Evolutionary conservation across 2,797 vertebrate species (phyloP).

Genomic region (Euthynnus affinis): DNA sequence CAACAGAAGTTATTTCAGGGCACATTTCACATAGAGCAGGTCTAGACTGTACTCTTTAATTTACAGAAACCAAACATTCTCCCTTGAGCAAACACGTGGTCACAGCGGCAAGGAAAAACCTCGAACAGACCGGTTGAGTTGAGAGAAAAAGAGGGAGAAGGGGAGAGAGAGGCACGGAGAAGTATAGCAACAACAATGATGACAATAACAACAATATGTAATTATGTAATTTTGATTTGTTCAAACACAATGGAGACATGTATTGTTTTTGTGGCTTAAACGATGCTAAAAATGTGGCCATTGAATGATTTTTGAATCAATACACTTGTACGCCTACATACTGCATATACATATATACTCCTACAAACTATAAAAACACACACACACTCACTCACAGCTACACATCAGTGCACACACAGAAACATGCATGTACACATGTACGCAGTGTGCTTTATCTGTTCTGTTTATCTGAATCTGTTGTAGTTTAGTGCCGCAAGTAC

Average conservation of each 20-base stretch:
- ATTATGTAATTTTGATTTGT: constrained; percentile 2
- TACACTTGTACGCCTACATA: background rate
- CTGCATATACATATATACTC: background rate
- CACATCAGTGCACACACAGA: background rate
- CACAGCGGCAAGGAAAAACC: no score
- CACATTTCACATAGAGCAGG: no score
- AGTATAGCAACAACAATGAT: no score
- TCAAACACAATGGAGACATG: background rate
- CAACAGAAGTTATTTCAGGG: no score
- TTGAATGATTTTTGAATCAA: background rate
- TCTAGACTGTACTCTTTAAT: no score
- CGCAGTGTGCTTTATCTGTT: background rate
- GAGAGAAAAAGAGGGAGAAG: no score
- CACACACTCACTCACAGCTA: background rate
- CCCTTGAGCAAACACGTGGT: no score
- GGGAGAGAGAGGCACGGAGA: no score
- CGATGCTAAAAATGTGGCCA: background rate
- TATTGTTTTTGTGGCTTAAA: background rate
- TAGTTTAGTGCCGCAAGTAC: background rate
- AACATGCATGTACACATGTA: background rate
- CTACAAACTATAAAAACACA: background rate
- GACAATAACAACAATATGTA: no score
- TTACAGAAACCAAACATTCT: no score
- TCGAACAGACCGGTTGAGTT: no score
- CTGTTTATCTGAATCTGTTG: background rate